Evolutionary conservation across 2,113 vertebrate species (phyloP).

Genomic region (Grantiella picta): DNA sequence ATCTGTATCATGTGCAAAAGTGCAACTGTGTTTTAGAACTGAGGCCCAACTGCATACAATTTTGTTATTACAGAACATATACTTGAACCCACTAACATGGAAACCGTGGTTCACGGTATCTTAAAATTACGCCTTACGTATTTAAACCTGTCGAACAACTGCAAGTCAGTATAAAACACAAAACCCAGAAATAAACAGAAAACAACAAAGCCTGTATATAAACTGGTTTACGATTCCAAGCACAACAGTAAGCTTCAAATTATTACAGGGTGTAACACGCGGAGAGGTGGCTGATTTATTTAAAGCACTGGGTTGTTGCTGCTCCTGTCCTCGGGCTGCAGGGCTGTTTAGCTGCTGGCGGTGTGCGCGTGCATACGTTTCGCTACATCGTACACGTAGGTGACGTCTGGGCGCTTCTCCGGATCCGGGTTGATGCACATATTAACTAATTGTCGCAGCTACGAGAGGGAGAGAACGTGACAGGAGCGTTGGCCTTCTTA

Average conservation of each 20-base stretch:
- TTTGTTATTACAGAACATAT: neutral
- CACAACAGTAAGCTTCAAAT: slow-evolving; percentile 40
- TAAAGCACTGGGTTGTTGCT: slow-evolving; percentile 18
- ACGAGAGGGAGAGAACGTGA: neutral
- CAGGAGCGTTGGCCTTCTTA: neutral
- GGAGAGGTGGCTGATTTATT: slow-evolving; percentile 7
- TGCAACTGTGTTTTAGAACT: slow-evolving; percentile 37
- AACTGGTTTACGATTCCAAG: slow-evolving; percentile 67
- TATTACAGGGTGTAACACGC: slow-evolving; percentile 15
- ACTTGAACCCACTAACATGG: neutral
- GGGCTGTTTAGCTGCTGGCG: slow-evolving; percentile 78
- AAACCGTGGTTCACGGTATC: neutral
- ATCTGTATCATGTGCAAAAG: slow-evolving; percentile 35
- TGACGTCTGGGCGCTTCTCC: slow-evolving; percentile 94
- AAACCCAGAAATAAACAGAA: neutral
- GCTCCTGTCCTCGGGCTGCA: neutral
- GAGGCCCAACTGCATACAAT: neutral
- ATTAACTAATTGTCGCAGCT: slow-evolving; percentile 96
- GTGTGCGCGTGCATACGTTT: slow-evolving; percentile 90
- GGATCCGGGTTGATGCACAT: slow-evolving; percentile 98
- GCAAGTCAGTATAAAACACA: neutral
- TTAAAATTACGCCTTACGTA: neutral
- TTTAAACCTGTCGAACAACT: neutral
- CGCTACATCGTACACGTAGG: slow-evolving; percentile 93
- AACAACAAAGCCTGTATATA: slow-evolving; percentile 49